These are phyloP conservation scores for Falco concolor DNA, from an alignment of 2,797 vertebrate species.

Conservation along the genomic window DNA sequence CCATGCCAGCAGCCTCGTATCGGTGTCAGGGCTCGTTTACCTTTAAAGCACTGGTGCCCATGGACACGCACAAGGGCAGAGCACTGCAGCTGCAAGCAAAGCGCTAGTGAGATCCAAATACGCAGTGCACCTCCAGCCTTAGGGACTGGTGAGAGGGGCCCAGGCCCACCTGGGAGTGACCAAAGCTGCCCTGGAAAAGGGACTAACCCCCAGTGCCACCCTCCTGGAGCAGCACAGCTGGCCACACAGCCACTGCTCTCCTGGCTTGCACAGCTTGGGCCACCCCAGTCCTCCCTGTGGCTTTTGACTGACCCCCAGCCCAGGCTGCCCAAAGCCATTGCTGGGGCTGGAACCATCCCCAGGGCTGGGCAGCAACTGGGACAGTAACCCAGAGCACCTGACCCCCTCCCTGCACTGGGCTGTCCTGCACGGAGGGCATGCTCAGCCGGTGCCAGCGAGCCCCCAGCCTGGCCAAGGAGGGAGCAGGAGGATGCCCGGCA, in stretches of 20 bases:
- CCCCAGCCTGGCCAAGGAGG: neutral
- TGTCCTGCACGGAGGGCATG: rapidly evolving
- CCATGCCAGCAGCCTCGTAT: neutral
- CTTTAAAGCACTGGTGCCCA: neutral
- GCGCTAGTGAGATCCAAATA: neutral
- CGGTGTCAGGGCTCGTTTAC: neutral
- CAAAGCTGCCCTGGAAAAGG: neutral
- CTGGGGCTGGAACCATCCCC: neutral
- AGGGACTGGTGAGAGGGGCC: neutral
- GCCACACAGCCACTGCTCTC: neutral
- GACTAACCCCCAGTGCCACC: neutral
- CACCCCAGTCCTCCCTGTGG: rapidly evolving
- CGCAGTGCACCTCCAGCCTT: rapidly evolving
- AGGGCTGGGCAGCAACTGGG: neutral
- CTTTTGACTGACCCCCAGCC: neutral
- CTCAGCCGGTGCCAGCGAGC: rapidly evolving
- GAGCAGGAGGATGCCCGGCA: neutral
- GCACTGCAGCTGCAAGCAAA: neutral
- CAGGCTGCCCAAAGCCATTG: neutral
- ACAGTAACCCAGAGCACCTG: neutral
- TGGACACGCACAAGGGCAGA: neutral
- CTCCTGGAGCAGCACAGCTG: neutral
- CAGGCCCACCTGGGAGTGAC: rapidly evolving
- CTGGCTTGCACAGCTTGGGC: rapidly evolving
- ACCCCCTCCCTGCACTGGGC: rapidly evolving